Conservation (phyloP, 2,797 vertebrate species). For the Eulemur albifrons region DNA sequence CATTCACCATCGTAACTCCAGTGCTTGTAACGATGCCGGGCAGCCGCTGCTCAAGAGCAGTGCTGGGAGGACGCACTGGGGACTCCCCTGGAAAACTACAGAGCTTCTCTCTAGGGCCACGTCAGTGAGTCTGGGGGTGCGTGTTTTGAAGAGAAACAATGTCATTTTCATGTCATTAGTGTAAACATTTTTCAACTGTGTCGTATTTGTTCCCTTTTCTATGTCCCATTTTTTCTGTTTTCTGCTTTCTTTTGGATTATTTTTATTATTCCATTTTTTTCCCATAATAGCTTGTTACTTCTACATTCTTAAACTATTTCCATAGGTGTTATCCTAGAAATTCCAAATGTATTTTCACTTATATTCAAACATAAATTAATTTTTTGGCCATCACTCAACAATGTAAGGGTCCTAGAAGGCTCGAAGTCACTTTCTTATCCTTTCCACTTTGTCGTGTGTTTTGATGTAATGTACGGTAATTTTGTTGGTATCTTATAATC, state of each 20-base stretch:
- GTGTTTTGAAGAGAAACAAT: background rate
- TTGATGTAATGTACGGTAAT: background rate
- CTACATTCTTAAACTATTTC: background rate
- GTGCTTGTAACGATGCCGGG: background rate
- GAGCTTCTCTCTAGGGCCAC: background rate
- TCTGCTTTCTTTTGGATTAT: background rate
- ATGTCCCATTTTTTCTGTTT: no score
- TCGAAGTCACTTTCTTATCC: background rate
- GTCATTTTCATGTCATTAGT: background rate
- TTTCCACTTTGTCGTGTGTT: background rate
- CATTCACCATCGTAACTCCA: no score
- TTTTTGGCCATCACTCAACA: background rate
- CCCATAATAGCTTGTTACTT: background rate
- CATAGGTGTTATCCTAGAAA: background rate
- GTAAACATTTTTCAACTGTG: background rate
- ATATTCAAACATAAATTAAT: background rate
- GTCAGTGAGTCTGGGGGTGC: background rate
- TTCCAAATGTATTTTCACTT: background rate
- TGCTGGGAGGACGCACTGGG: no score
- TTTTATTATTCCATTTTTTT: background rate
- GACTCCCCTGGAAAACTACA: no score
- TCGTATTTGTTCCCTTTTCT: background rate
- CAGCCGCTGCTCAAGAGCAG: no score
- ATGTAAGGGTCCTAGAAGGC: background rate
- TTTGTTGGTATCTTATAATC: background rate